These are phyloP conservation scores for Oxyscelio sp. DNA, from an alignment of 2,888 invertebrate species.

Conservation along the genomic window DNA sequence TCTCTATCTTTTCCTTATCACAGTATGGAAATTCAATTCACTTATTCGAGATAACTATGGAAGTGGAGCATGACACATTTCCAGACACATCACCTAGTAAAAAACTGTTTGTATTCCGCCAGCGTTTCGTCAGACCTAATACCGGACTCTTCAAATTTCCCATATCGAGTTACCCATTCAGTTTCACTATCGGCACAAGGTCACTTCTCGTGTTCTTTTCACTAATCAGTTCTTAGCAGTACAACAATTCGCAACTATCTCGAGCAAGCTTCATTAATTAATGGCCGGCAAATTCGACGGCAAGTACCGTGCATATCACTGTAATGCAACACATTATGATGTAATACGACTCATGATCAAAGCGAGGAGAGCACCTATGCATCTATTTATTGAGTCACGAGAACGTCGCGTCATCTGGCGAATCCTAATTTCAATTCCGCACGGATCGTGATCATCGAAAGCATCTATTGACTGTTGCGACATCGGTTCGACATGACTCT, in stretches of 20 bases:
- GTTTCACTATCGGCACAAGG: background rate
- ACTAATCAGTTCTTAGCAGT: background rate
- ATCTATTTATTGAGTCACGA: conserved; percentile 53
- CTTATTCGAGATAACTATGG: conserved; percentile 14
- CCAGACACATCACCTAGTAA: background rate
- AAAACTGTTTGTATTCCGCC: conserved; percentile 9
- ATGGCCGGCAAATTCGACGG: no score
- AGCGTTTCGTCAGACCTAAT: conserved; percentile 23
- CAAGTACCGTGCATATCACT: background rate
- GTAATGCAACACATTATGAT: conserved; percentile 29
- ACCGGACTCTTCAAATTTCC: background rate
- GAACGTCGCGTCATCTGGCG: conserved; percentile 30
- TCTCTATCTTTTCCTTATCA: conserved; percentile 46
- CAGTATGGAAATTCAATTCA: conserved; percentile 36
- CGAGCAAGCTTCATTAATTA: background rate
- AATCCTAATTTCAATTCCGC: conserved; percentile 64
- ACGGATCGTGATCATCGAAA: conserved; percentile 71
- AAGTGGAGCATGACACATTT: conserved; percentile 50
- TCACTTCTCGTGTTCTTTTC: background rate
- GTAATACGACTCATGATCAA: conserved; percentile 26
- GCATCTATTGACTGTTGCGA: conserved; percentile 66
- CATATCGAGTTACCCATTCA: background rate
- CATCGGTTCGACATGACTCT: conserved; percentile 69
- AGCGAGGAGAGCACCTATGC: conserved; percentile 36
- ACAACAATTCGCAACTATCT: background rate